A percentile compares a stretch with the other conserved stretches of the same genome.
Conservation (phyloP, 2,888 invertebrate species). For the Xanthorhoe designata region DNA sequence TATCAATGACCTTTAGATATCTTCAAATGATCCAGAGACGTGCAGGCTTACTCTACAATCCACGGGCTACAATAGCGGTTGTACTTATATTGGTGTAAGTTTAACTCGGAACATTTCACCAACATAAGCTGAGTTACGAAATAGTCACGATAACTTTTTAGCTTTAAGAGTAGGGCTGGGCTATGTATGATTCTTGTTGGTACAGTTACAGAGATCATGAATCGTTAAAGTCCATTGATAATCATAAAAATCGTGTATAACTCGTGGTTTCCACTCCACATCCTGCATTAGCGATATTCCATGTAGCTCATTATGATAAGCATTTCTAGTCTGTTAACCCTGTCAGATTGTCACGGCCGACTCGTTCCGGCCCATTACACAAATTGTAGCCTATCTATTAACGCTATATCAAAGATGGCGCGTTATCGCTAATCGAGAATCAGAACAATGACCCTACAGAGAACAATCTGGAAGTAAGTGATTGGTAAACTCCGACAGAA, state of each 20-base stretch:
- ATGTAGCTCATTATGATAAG: conserved; percentile 20
- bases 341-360: conserved; percentile 20
- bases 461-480: neutral
- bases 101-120: too few species aligned
- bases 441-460: neutral
- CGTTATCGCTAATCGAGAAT: neutral
- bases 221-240: neutral
- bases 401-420: neutral
- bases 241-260: neutral
- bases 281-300: conserved; percentile 9
- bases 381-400: conserved; percentile 2
- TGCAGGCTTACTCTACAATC: too few species aligned
- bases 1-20: too few species aligned
- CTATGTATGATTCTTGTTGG: too few species aligned
- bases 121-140: too few species aligned
- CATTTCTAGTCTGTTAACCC: conserved; percentile 22
- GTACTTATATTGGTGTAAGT: too few species aligned
- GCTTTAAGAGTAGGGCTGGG: too few species aligned
- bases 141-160: too few species aligned
- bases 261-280: conserved; percentile 11
- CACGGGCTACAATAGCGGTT: too few species aligned
- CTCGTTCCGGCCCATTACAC: conserved; percentile 17
- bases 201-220: too few species aligned
- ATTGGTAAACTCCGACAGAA: neutral
- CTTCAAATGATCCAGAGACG: too few species aligned